These are phyloP conservation scores for Thaumatotibia leucotreta DNA, from an alignment of 1,140 invertebrate species.

Conservation along the genomic window DNA sequence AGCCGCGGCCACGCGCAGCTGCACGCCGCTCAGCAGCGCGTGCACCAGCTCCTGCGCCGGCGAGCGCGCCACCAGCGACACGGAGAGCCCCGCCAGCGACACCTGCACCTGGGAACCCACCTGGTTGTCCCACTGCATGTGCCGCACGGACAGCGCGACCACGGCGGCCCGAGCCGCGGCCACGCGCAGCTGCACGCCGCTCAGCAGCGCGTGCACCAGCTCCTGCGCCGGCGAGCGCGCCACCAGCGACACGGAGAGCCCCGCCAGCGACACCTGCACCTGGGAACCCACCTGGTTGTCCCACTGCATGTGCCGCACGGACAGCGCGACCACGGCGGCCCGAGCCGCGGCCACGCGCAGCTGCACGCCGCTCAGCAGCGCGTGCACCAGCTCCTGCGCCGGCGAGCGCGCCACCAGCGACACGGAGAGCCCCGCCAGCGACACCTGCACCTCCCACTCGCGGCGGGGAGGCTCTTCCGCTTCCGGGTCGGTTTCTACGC, in stretches of 20 bases:
- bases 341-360: constrained; percentile 78
- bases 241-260: constrained; percentile 72
- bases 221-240: constrained; percentile 87
- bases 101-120: constrained; percentile 78
- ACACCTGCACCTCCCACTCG: constrained; percentile 75
- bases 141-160: constrained; percentile 82
- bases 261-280: constrained; percentile 44
- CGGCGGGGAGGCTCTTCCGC: constrained; percentile 15
- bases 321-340: constrained; percentile 81
- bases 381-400: constrained; percentile 92
- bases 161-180: constrained; percentile 79
- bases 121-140: constrained; percentile 95
- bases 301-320: constrained; percentile 89
- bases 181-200: constrained; percentile 83
- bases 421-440: constrained; percentile 45
- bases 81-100: constrained; percentile 19
- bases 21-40: constrained; percentile 83
- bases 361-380: constrained; percentile 84
- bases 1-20: constrained; percentile 78
- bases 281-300: constrained; percentile 93
- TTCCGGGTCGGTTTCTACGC: constrained; percentile 18
- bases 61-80: constrained; percentile 81
- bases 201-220: constrained; percentile 88
- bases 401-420: constrained; percentile 80
- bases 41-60: constrained; percentile 91